Evolutionary conservation across 2,113 vertebrate genomes (phyloP).

Genomic region (Reinhardtius hippoglossoides): DNA sequence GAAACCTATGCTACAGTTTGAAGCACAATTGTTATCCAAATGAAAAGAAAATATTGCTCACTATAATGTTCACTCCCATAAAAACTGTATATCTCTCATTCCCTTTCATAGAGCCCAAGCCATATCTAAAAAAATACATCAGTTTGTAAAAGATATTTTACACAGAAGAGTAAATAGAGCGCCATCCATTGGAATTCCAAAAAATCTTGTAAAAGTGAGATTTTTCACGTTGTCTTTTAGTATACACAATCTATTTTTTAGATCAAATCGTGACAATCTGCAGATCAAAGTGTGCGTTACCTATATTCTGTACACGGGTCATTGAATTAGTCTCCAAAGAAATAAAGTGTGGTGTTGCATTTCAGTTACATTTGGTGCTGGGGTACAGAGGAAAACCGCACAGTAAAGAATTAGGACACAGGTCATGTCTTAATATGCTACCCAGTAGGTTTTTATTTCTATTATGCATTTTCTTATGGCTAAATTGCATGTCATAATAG

Average conservation of each 20-base stretch:
- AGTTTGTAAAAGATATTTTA: conserved; percentile 85
- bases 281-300: conserved; percentile 68
- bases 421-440: conserved; percentile 70
- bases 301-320: conserved; percentile 77
- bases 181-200: conserved; percentile 70
- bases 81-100: conserved; percentile 80
- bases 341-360: conserved; percentile 67
- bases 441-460: conserved; percentile 74
- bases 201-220: conserved; percentile 77
- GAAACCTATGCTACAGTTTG: conserved; percentile 84
- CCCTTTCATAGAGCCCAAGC: conserved; percentile 84
- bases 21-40: conserved; percentile 83
- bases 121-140: conserved; percentile 86
- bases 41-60: conserved; percentile 76
- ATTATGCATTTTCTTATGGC: conserved; percentile 63
- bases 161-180: conserved; percentile 83
- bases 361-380: conserved; percentile 69
- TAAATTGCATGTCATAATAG: conserved; percentile 64
- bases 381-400: conserved; percentile 57
- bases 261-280: conserved; percentile 70
- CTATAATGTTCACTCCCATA: conserved; percentile 81
- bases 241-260: conserved; percentile 73
- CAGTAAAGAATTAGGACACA: conserved; percentile 75
- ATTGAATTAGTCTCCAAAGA: conserved; percentile 70
- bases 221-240: conserved; percentile 65